Evolutionary conservation across 2,888 invertebrate species (phyloP).

Genomic region (Ochropleura plecta): DNA sequence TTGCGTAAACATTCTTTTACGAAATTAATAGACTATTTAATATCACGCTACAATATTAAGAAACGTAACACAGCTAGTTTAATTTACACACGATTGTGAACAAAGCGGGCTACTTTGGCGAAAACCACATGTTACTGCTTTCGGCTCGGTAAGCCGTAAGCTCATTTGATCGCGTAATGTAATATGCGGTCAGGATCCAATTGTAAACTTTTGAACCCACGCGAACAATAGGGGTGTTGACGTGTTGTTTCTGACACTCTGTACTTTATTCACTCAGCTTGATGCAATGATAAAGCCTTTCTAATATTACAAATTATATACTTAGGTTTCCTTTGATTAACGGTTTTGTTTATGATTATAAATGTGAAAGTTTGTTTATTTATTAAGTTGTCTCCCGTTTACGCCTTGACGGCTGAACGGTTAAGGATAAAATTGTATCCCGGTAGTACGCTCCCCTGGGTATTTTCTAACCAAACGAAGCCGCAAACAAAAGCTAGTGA

Average conservation of each 20-base stretch:
- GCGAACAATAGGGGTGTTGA: slow-evolving; percentile 24
- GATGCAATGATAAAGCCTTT: background rate
- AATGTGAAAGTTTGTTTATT: background rate
- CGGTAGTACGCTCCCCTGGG: background rate
- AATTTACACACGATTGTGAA: slow-evolving; percentile 6
- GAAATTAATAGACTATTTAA: no score
- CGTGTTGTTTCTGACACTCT: slow-evolving; percentile 24
- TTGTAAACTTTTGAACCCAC: slow-evolving; percentile 44
- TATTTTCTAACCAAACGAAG: background rate
- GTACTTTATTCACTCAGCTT: background rate
- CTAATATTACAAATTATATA: background rate
- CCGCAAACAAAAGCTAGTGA: background rate
- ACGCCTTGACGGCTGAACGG: background rate
- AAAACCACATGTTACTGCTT: slow-evolving; percentile 39
- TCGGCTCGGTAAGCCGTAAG: slow-evolving; percentile 37
- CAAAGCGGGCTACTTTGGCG: slow-evolving; percentile 14
- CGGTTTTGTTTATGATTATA: background rate
- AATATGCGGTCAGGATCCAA: slow-evolving; percentile 44
- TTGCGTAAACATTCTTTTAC: no score
- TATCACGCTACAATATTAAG: no score
- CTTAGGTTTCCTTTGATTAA: no score
- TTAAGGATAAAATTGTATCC: background rate
- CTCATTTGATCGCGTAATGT: slow-evolving; percentile 46
- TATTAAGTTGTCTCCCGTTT: background rate
- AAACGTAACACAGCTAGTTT: background rate